These are phyloP conservation scores for Sebastes schlegelii DNA, from an alignment of 2,113 vertebrate species.

Conservation along the genomic window DNA sequence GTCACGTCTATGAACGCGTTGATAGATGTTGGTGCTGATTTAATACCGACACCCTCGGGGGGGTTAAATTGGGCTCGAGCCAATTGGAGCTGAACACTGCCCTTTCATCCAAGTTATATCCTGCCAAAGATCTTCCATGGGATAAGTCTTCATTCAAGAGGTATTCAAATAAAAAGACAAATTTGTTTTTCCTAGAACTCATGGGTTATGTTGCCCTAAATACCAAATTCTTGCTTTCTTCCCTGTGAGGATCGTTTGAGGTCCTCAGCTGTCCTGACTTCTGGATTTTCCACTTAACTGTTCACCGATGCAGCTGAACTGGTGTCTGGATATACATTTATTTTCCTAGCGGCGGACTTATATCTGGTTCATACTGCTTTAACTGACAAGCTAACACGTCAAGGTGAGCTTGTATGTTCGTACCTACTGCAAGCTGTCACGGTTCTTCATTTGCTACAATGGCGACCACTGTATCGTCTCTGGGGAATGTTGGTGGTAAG, in stretches of 20 bases:
- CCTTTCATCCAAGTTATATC: constrained; percentile 30
- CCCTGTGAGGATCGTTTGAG: background rate
- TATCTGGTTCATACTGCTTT: background rate
- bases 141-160: background rate
- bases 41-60: constrained; percentile 36
- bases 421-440: background rate
- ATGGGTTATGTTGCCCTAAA: background rate
- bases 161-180: background rate
- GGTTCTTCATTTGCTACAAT: background rate
- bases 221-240: background rate
- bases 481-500: background rate
- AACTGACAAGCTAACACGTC: background rate
- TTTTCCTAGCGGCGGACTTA: background rate
- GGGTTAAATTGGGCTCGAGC: constrained; percentile 38
- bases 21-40: constrained; percentile 51
- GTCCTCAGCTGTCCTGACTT: background rate
- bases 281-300: background rate
- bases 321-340: background rate
- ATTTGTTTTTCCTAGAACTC: background rate
- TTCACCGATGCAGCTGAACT: background rate
- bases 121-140: constrained; percentile 20
- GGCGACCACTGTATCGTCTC: background rate
- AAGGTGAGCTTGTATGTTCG: background rate
- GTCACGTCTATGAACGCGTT: constrained; percentile 45
- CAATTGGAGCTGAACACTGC: constrained; percentile 35